Evolutionary conservation across 2,888 invertebrate species (phyloP).

Genomic region (Orchestes rusci): DNA sequence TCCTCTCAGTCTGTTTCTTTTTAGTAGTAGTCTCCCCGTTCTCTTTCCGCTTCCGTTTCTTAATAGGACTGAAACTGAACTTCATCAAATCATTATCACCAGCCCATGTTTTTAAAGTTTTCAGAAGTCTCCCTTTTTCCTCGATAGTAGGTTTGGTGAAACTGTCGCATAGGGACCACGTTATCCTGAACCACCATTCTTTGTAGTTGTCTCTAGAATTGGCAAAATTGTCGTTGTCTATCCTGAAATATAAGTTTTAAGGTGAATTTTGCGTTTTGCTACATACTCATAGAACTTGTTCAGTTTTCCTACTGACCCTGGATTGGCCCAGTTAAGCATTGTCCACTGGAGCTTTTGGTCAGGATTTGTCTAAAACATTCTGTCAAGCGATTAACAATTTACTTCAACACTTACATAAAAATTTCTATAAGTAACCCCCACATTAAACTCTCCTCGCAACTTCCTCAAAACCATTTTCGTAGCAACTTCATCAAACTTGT

Average conservation of each 20-base stretch:
- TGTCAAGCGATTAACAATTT: not conserved
- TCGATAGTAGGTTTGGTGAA: slow-evolving; percentile 30
- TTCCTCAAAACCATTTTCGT: slow-evolving; percentile 32
- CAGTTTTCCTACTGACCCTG: slow-evolving; percentile 34
- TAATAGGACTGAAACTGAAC: too few relatives aligned
- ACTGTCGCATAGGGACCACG: slow-evolving; percentile 37
- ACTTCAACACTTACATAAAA: slow-evolving; percentile 35
- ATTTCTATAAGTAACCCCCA: slow-evolving; percentile 36
- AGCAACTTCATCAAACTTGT: slow-evolving; percentile 35
- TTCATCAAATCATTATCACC: slow-evolving; percentile 11
- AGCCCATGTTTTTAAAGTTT: slow-evolving; percentile 15
- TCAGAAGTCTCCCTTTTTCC: slow-evolving; percentile 24
- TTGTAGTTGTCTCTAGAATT: slow-evolving; percentile 34
- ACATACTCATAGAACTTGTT: slow-evolving; percentile 33
- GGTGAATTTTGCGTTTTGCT: not conserved
- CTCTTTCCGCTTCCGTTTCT: too few relatives aligned
- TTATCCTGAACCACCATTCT: slow-evolving; percentile 36
- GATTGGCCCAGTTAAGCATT: slow-evolving; percentile 38
- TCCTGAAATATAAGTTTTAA: slow-evolving; percentile 25
- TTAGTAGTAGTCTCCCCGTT: too few relatives aligned
- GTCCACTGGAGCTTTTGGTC: slow-evolving; percentile 38
- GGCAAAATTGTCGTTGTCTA: slow-evolving; percentile 33
- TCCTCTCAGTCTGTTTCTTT: too few relatives aligned
- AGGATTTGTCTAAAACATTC: slow-evolving; percentile 31
- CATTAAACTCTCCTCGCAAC: slow-evolving; percentile 33